Evolutionary conservation across 2,113 vertebrate species (phyloP), one percentile per base, ranked within the genome.

Genomic region (Podarcis raffonei): DNA sequence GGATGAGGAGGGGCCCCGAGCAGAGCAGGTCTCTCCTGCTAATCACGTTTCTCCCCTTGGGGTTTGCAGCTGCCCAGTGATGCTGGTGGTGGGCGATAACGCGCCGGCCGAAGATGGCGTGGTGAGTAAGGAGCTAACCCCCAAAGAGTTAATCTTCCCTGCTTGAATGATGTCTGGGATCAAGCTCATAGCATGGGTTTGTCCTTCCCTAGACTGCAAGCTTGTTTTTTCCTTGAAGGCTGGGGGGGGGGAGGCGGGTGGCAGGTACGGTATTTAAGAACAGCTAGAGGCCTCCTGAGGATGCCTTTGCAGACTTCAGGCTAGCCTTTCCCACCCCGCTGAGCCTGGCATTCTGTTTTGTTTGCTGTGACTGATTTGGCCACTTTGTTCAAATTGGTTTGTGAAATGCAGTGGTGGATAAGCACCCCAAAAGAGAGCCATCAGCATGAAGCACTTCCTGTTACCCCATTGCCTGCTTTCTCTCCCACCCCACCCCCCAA

Each of bases 1-100:
- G 13, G 39, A 27, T 16, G 3, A 0, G 59, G 53, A 18, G 20
- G 4, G 1, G 68, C 62, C 75, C 27, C 18, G 2, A 5, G 23
- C 32, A 23, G 22, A 32, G 2, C 0, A 8, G 30, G 83, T 62
- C 13, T 53, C 74, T 9, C 86, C 87, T 48, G 94, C 77, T 15
- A 2, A 86, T 25, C 18, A 6, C 27, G 32, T 89, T 69, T 32
- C 59, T 92, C 69, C 86, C 87, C 62, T 94, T 69, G 90, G 84
- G 89, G 0, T 81, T 92, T 88, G n/a, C 91, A 99, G 99, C 94
- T 99, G 98, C 95, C 98, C 98, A 0, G 98, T 97, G 94, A 99
- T 99, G 99, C 95, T 99, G 95, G 99, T 99, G 39, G 99, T 99
- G 0, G 99, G 99, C 84, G 99, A 99, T 94, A 99, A 99, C 0